These are phyloP conservation scores for Drosophila chauvacae DNA, from an alignment of 1,140 invertebrate species.

Conservation along the genomic window DNA sequence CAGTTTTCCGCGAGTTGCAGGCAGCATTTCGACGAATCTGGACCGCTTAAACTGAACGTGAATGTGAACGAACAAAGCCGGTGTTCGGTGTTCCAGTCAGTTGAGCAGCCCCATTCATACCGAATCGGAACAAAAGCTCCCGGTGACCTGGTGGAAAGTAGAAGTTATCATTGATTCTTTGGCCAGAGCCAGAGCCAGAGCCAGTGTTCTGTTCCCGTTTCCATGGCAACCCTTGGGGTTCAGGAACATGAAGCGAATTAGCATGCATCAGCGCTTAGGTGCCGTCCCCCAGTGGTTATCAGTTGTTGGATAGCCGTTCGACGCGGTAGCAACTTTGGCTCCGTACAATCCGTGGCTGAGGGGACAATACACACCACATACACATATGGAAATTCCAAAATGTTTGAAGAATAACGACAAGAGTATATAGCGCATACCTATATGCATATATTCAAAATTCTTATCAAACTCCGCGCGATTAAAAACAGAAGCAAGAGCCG, in stretches of 20 bases:
- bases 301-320: slow-evolving; percentile 55
- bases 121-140: slow-evolving; percentile 61
- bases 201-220: slow-evolving; percentile 28
- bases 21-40: slow-evolving; percentile 9
- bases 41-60: slow-evolving; percentile 16
- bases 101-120: slow-evolving; percentile 65
- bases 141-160: slow-evolving; percentile 36
- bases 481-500: neutral
- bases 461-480: slow-evolving; percentile 7
- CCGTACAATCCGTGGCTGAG: slow-evolving; percentile 12
- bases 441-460: neutral
- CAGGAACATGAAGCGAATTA: slow-evolving; percentile 32
- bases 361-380: slow-evolving; percentile 7
- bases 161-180: slow-evolving; percentile 60
- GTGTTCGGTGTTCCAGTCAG: slow-evolving; percentile 75
- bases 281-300: slow-evolving; percentile 54
- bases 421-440: slow-evolving; percentile 6
- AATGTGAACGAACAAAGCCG: slow-evolving; percentile 23
- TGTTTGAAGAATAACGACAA: neutral
- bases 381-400: neutral
- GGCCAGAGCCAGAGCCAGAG: slow-evolving; percentile 45
- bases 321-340: slow-evolving; percentile 27
- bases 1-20: neutral
- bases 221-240: slow-evolving; percentile 60
- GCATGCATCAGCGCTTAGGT: slow-evolving; percentile 46